Evolutionary conservation across 2,797 vertebrate genomes (phyloP), one percentile per base, ranked within the genome.

Genomic region (Acrocephalus scirpaceus): DNA sequence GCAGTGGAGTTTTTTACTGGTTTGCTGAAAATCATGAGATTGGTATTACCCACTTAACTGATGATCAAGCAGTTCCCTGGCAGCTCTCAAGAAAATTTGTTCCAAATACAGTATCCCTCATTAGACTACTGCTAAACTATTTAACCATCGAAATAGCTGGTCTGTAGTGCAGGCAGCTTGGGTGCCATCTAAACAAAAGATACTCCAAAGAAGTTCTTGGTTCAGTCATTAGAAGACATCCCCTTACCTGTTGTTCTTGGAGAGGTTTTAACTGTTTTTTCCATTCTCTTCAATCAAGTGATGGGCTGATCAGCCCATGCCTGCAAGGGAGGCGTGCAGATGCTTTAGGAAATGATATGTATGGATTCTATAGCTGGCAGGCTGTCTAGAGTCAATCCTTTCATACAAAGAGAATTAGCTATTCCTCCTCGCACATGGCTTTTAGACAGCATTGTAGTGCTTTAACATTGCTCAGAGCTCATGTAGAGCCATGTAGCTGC

Each of bases 391-490:
- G 61, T 77, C 58, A 69, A 3, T 83, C 76, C 44, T 88, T 86
- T 72, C 44, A 69, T 44, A 65, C 80, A 77, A 87, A 86, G 23
- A 60, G 29, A 80, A 75, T 90, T 88, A 90, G 69, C 57, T 80
- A 5, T 90, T 92, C 38, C 54, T 92, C 51, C 8, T 66, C 0
- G 0, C 50, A 61, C 16, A 3, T 44, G 54, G 65, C 79, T 88
- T 90, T 94, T 77, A 80, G 84, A 50, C 74, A 82, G 74, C 27
- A 2, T 18, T 78, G 44, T 81, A 4, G 48, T 85, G 56, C 78
- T 95, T 44, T 64, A 93, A 32, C 29, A 13, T 32, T 34, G 32
- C 75, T 93, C 87, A 88, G 78, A 86, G 78, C 62, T 94, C 75
- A 16, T 19, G 47, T 66, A 54, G n/a, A 78, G 48, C 50, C 72